Percentiles rank a stretch among this genome's conserved stretches.
These are phyloP conservation scores for Chelon labrosus DNA, from an alignment of 2,797 vertebrate species.

Conservation along the genomic window DNA sequence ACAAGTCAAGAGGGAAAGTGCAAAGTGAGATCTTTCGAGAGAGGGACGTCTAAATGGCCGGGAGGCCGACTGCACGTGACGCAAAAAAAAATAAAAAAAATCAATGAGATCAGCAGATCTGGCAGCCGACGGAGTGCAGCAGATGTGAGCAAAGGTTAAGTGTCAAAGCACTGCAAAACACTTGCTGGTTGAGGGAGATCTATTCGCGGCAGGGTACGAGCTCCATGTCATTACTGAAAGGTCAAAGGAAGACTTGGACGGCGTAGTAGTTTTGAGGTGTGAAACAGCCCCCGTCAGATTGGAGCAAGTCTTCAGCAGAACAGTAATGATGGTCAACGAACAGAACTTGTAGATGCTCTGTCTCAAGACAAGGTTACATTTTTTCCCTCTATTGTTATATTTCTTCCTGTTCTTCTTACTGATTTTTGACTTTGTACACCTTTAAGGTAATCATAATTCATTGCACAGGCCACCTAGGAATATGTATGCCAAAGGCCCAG, in stretches of 20 bases:
- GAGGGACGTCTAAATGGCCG: constrained; percentile 12
- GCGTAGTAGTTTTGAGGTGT: not conserved
- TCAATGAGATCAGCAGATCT: constrained; percentile 67
- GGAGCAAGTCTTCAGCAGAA: not conserved
- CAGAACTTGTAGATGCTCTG: not conserved
- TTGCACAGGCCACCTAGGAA: too few relatives aligned
- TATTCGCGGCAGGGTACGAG: constrained; percentile 32
- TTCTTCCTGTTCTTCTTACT: too few relatives aligned
- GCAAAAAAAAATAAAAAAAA: constrained; percentile 31
- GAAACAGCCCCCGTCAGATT: constrained; percentile 16
- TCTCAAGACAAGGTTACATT: too few relatives aligned
- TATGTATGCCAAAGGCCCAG: too few relatives aligned
- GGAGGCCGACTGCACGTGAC: constrained; percentile 19
- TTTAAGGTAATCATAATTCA: too few relatives aligned
- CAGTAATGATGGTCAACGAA: not conserved
- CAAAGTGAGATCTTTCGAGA: constrained; percentile 20
- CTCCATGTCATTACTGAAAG: constrained; percentile 60
- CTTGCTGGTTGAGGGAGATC: constrained; percentile 53
- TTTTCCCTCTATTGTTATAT: too few relatives aligned
- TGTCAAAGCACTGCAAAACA: constrained; percentile 63
- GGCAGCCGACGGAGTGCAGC: constrained; percentile 48
- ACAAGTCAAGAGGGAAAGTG: not conserved
- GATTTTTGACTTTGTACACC: too few relatives aligned
- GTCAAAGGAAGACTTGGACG: constrained; percentile 57
- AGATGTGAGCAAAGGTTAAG: constrained; percentile 75